Evolutionary conservation across 2,888 invertebrate species (phyloP), one percentile per base, ranked within the genome.

Genomic region (Meteorus colon): DNA sequence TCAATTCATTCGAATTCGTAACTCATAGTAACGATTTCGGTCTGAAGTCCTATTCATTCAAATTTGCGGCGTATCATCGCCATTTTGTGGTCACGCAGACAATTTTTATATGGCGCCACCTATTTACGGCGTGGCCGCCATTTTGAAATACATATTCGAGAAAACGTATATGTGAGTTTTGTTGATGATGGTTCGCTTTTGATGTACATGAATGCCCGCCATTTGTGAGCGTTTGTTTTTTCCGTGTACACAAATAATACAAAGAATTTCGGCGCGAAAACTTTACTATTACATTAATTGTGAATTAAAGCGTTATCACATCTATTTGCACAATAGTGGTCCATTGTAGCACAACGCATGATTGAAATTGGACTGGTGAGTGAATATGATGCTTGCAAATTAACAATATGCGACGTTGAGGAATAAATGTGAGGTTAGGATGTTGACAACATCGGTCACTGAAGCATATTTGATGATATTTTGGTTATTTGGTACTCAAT

Each of bases 261-360:
- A 41, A 19, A n/a, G 1, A 62, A 41, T 55, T 59, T 37, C n/a
- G 31, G 60, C 70, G 70, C 34, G 60, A 70, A 70, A 70, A 41
- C 34, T 34, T 60, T 41, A 37, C 41, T 34, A 5, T 45, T 2
- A 41, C 27, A 12, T 16, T 60, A 59, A 70, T 60, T 34, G 24
- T 41, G 12, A 27, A 8, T 14, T 55, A 27, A 34, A 55, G n/a
- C 6, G 16, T 27, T 5, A 16, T 2, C 5, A n/a, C 12, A 68
- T 68, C 29, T 16, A 8, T 51, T 31, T 29, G 4, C 8, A 29
- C 24, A 45, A 41, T 10, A 45, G 2, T 24, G 16, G 3, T 45
- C 19, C 16, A n/a, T 29, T n/a, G 4, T 51, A 29, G 24, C 5
- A 3, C 10, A 55, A 27, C 48, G 24, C 8, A 69, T 19, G 19